phyloP scores from a whole-genome alignment of 2,888 invertebrate genomes.

The Drosophila cyrtoloma region DNA sequence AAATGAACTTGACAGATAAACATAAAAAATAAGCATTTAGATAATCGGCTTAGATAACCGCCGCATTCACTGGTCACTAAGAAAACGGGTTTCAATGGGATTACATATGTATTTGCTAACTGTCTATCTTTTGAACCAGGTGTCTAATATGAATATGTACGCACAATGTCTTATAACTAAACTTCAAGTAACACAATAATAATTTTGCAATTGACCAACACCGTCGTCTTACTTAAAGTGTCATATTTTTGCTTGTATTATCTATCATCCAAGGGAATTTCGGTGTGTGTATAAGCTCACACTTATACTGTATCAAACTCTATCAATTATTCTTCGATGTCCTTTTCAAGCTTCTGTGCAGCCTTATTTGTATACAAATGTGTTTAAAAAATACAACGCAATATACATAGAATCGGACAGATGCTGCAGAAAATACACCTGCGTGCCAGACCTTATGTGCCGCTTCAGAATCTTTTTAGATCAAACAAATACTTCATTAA shows the following conservation, averaged over 20 bases:
- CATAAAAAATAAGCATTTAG: background rate
- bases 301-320: background rate
- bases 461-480: background rate
- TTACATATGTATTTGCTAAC: background rate
- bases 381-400: background rate
- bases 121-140: background rate
- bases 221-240: background rate
- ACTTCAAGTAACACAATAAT: background rate
- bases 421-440: background rate
- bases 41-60: background rate
- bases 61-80: background rate
- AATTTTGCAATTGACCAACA: conserved; percentile 4
- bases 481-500: background rate
- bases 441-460: background rate
- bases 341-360: conserved; percentile 1
- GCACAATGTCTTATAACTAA: background rate
- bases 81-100: background rate
- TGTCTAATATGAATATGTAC: conserved; percentile 1
- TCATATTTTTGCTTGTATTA: background rate
- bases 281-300: background rate
- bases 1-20: background rate
- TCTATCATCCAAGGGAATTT: background rate
- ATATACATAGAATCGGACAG: background rate
- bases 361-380: background rate
- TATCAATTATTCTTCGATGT: background rate